Evolutionary conservation across 2,797 vertebrate genomes (phyloP), one percentile per base, ranked within the genome.

Genomic region (Synaphobranchus kaupii): DNA sequence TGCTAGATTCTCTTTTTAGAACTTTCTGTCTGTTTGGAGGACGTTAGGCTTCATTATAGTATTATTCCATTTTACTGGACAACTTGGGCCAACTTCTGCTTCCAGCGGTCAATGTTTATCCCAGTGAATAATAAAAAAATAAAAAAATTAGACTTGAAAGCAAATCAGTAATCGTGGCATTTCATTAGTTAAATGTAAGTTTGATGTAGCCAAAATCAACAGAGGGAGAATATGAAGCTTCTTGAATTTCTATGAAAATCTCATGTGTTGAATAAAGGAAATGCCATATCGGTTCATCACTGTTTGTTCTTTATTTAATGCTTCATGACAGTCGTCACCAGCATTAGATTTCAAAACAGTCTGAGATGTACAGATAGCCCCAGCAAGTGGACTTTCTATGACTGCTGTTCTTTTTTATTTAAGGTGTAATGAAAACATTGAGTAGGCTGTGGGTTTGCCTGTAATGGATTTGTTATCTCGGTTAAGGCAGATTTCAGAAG

Each of bases 171-270:
- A 82, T 85, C 7, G 22, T 78, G 47, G 22, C 83, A 86, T 85
- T 87, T 80, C 63, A 39, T 87, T 83, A 85, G 78, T 85, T 68
- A 17, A 85, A 68, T 85, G 44, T 66, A 85, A 83, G 84, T 84
- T 83, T 60, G 82, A 31, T 28, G 10, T 12, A 2, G 78, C 84
- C 86, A 87, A 82, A 85, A 83, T 48, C 83, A 83, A 87, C 88
- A 84, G 9, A 82, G 47, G 48, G 66, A 83, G 80, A 87, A 87
- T 34, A 85, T 25, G 47, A 52, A 63, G 39, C 84, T 86, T 83
- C 85, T 82, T 78, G 48, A 83, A 87, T 87, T 89, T 87, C 78
- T 84, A 50, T 66, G 66, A 71, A 89, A 85, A 78, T 80, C 66
- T 81, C 84, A 83, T 87, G 87, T 84, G 81, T 52, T 66, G 63